phyloP scores from a whole-genome alignment of 2,888 invertebrate genomes.

The Stenichneumon culpator region DNA sequence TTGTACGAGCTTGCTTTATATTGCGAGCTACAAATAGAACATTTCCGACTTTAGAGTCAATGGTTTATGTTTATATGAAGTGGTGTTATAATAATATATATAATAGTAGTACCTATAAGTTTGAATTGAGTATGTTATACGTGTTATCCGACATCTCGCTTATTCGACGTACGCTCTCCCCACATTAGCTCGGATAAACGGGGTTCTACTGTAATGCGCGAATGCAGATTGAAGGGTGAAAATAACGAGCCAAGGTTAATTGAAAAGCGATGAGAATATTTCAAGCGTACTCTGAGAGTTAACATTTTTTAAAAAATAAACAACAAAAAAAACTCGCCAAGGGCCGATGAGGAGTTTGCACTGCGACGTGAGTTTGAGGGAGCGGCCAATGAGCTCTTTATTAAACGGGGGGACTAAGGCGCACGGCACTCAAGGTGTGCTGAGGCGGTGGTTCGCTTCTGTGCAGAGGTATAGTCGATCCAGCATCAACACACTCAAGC shows the following conservation, averaged over 20 bases:
- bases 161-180: too few species aligned
- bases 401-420: conserved; percentile 19
- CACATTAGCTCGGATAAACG: too few species aligned
- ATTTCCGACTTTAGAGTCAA: too few species aligned
- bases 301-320: background rate
- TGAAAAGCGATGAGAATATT: conserved; percentile 46
- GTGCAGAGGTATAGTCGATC: conserved; percentile 1
- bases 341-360: background rate
- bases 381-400: conserved; percentile 12
- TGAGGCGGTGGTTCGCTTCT: background rate
- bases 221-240: conserved; percentile 14
- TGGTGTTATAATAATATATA: too few species aligned
- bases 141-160: too few species aligned
- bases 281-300: conserved; percentile 10
- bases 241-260: conserved; percentile 62
- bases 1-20: too few species aligned
- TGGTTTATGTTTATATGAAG: too few species aligned
- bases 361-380: background rate
- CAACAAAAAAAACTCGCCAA: background rate
- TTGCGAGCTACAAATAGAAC: too few species aligned
- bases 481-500: conserved; percentile 15
- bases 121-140: too few species aligned
- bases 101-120: too few species aligned
- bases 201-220: background rate
- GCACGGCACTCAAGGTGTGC: background rate